Conservation (phyloP, 2,797 vertebrate genomes). For the Petrocephalus sullivani region DNA sequence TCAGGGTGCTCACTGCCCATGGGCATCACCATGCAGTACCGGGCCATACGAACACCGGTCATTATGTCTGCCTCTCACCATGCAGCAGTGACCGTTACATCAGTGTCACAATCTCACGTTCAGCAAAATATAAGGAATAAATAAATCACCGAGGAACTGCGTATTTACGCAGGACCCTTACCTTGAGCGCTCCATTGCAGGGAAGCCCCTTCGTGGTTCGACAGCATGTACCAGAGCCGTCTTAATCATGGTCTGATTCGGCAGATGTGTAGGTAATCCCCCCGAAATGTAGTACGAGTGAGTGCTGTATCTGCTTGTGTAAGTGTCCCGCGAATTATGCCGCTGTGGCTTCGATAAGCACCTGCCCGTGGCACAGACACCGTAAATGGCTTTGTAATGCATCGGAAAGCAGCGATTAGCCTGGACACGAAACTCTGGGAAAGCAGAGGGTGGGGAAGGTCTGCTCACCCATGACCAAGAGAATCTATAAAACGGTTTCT, state of each 20-base stretch:
- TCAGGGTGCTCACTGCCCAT: background rate
- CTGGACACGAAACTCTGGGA: too few relatives aligned
- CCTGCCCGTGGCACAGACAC: too few relatives aligned
- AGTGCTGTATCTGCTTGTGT: background rate
- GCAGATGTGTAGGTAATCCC: background rate
- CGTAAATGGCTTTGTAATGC: too few relatives aligned
- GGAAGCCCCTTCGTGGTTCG: background rate
- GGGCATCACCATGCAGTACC: background rate
- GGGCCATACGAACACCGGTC: background rate
- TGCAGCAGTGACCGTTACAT: background rate
- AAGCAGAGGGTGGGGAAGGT: too few relatives aligned
- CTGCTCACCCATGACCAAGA: background rate
- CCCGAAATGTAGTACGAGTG: background rate
- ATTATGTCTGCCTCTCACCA: background rate
- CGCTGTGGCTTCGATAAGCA: background rate
- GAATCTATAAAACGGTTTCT: background rate
- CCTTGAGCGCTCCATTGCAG: background rate
- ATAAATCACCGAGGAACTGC: background rate
- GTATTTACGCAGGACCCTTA: background rate
- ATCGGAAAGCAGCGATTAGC: too few relatives aligned
- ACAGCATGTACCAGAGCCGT: background rate
- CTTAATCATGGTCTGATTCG: background rate
- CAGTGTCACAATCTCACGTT: background rate
- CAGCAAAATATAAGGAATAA: background rate
- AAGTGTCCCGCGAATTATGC: background rate